These are phyloP conservation scores for Ianthella basta DNA, from an alignment of 37 sponge, comb jelly and placozoan species.

Conservation along the genomic window DNA sequence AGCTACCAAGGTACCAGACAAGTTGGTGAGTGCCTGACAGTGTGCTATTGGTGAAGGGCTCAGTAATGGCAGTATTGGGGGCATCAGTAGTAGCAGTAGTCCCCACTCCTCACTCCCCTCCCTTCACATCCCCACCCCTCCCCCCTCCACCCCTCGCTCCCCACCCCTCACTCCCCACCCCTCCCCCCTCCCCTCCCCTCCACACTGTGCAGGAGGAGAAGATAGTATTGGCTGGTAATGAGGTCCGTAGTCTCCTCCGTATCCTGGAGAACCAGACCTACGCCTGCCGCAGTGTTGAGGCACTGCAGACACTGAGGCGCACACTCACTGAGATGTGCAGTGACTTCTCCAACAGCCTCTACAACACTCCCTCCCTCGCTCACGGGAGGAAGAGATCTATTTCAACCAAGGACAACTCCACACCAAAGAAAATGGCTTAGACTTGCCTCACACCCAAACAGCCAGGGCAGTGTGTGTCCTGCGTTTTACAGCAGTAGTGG, in stretches of 20 bases:
- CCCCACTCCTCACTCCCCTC: neutral
- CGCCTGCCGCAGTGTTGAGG: slow-evolving; percentile 66
- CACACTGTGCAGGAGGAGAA: neutral
- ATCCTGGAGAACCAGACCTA: slow-evolving; percentile 79
- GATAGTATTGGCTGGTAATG: slow-evolving; percentile 47
- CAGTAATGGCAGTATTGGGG: no score
- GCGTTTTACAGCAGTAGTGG: no score
- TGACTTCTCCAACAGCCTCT: slow-evolving; percentile 35
- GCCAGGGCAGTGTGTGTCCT: no score
- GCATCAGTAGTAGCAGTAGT: neutral
- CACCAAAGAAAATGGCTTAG: neutral
- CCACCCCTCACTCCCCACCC: neutral
- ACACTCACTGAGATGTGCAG: slow-evolving; percentile 38
- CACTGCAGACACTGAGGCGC: slow-evolving; percentile 68
- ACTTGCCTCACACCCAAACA: no score
- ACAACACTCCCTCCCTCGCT: slow-evolving; percentile 15
- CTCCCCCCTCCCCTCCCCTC: neutral
- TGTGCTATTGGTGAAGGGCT: no score
- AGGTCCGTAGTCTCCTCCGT: slow-evolving; percentile 64
- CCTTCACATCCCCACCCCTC: slow-evolving; percentile 11
- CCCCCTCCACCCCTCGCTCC: neutral
- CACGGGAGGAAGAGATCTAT: neutral
- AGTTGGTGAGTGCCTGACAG: no score
- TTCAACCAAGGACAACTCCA: slow-evolving; percentile 20
- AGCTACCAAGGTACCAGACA: no score